Conservation (phyloP, 2,113 vertebrate species). For the Benitochromis conjunctus region DNA sequence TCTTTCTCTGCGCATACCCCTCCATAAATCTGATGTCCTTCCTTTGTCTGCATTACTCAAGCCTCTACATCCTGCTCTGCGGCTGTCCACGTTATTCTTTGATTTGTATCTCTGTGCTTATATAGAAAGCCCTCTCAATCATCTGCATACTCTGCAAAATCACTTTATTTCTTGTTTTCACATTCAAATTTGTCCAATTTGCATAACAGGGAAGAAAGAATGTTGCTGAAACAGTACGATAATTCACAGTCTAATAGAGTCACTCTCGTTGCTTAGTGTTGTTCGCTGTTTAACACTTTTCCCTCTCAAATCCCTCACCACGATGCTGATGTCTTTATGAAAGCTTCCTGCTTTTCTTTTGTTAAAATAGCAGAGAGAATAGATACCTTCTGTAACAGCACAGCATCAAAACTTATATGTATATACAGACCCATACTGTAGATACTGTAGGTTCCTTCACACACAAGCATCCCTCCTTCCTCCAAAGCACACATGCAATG, state of each 20-base stretch:
- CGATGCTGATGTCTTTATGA: background rate
- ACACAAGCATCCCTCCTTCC: background rate
- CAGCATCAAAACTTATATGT: background rate
- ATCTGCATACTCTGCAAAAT: background rate
- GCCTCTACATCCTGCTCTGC: background rate
- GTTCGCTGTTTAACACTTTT: background rate
- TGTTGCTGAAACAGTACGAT: background rate
- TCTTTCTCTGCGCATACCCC: background rate
- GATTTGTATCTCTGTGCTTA: background rate
- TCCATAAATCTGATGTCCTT: background rate
- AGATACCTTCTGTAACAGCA: background rate
- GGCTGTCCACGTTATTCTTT: background rate
- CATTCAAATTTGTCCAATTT: background rate
- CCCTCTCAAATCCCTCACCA: background rate
- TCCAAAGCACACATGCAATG: background rate
- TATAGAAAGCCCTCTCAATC: background rate
- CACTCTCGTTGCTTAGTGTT: background rate
- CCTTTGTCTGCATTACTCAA: constrained; percentile 4
- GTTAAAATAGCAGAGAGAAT: background rate
- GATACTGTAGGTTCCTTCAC: background rate
- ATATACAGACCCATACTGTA: background rate
- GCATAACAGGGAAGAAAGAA: background rate
- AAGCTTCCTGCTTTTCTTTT: constrained; percentile 6
- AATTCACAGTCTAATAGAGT: background rate
- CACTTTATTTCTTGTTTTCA: background rate